These are phyloP conservation scores for Tenrec ecaudatus DNA, from an alignment of 2,113 vertebrate genomes.

Conservation along the genomic window DNA sequence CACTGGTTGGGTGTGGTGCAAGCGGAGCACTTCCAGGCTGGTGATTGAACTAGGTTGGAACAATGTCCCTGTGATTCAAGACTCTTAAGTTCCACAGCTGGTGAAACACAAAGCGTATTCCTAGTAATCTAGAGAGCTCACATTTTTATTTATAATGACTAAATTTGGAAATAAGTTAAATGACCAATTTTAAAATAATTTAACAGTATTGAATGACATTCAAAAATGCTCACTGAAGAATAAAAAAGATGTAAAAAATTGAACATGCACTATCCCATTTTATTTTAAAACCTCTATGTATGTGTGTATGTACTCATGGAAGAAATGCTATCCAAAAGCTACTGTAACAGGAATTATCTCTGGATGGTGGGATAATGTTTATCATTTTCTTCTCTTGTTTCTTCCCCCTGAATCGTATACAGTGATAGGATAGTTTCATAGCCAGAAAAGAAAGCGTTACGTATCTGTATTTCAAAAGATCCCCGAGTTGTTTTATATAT, in stretches of 20 bases:
- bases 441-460: slow-evolving; percentile 11
- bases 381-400: not conserved
- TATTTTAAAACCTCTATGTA: not conserved
- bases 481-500: too few species aligned
- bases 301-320: not conserved
- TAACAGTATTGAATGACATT: slow-evolving; percentile 1
- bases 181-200: slow-evolving; percentile 35
- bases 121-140: not conserved
- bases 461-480: not conserved
- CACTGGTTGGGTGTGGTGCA: not conserved
- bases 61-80: not conserved
- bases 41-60: not conserved
- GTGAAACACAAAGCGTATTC: not conserved
- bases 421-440: slow-evolving; percentile 41
- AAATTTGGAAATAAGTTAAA: slow-evolving; percentile 30
- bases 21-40: not conserved
- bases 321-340: slow-evolving; percentile 19
- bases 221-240: slow-evolving; percentile 19
- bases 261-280: not conserved
- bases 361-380: not conserved
- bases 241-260: slow-evolving; percentile 24
- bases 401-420: slow-evolving; percentile 13
- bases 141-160: not conserved
- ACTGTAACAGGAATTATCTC: not conserved
- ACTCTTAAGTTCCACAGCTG: not conserved